Percentiles rank a stretch among this genome's conserved stretches.
phyloP scores from a whole-genome alignment of 1,140 invertebrate species.

The Pseudomyrmex sp. region DNA sequence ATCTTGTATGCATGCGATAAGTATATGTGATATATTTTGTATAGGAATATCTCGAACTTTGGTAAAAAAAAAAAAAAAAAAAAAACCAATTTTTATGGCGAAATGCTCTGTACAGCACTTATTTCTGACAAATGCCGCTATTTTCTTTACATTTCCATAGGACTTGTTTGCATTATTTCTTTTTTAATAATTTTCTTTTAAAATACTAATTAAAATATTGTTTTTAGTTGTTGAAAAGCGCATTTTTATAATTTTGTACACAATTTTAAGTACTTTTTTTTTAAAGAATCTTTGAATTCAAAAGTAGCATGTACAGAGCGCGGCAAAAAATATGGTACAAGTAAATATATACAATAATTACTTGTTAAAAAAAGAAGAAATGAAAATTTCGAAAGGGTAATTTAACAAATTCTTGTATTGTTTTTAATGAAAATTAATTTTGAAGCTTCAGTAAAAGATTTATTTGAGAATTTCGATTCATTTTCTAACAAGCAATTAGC shows the following conservation, averaged over 20 bases:
- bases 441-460: too few species aligned
- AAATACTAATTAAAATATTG: slow-evolving; percentile 10
- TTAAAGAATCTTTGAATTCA: not conserved
- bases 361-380: too few species aligned
- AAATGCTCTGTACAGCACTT: slow-evolving; percentile 18
- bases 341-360: too few species aligned
- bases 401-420: too few species aligned
- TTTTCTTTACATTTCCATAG: slow-evolving; percentile 7
- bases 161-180: too few species aligned
- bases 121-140: slow-evolving; percentile 4
- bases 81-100: not conserved
- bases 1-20: slow-evolving; percentile 25
- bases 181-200: not conserved
- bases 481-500: too few species aligned
- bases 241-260: not conserved
- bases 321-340: too few species aligned
- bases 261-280: not conserved
- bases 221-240: not conserved
- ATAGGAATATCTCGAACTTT: slow-evolving; percentile 7
- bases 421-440: too few species aligned
- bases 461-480: too few species aligned
- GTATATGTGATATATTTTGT: not conserved
- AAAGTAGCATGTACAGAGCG: not conserved
- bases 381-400: too few species aligned
- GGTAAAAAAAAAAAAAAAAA: not conserved